Evolutionary conservation across 2,113 vertebrate species (phyloP), one percentile per base, ranked within the genome.

Genomic region (Catharus bicknelli): DNA sequence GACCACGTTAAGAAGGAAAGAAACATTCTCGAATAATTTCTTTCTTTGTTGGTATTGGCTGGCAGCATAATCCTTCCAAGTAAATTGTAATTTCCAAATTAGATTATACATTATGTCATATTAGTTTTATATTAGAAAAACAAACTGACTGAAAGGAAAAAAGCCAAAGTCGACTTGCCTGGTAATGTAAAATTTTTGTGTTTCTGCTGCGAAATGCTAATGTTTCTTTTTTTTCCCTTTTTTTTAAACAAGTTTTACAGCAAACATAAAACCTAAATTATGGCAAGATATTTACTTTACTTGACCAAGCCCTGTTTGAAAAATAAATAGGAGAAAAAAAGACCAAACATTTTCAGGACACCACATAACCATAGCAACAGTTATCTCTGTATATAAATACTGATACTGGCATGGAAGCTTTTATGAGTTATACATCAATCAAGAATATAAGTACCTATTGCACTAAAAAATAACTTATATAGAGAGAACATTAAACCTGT

Each of bases 71-170:
- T 97, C 97, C 96, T 97, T 96, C 95, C 96, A 97, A 97, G 96
- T 97, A 97, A 97, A 97, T 97, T 97, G 96, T 97, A 97, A 97
- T 97, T 97, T 97, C 96, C 97, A 97, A 97, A 97, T 97, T 97
- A 97, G 97, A 97, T 97, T 97, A 97, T 96, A 97, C 96, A 98
- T 97, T 97, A 98, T 98, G 97, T 98, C 97, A 97, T 97, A 97
- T 97, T 97, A 96, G 96, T 96, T 97, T 97, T 97, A 97, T 97
- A 97, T 97, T 97, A 97, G 95, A 96, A 97, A 97, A 97, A 97
- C 96, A 97, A 97, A 98, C 97, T 96, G 94, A 94, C 94, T 97
- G 94, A 95, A 95, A 96, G 96, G 95, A 95, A 97, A 97, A 97
- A 94, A 90, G 96, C 96, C 97, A 97, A 96, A 95, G 88, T 90